These are phyloP conservation scores for Cyprinus carpio DNA, from an alignment of 2,113 vertebrate genomes.

Conservation along the genomic window DNA sequence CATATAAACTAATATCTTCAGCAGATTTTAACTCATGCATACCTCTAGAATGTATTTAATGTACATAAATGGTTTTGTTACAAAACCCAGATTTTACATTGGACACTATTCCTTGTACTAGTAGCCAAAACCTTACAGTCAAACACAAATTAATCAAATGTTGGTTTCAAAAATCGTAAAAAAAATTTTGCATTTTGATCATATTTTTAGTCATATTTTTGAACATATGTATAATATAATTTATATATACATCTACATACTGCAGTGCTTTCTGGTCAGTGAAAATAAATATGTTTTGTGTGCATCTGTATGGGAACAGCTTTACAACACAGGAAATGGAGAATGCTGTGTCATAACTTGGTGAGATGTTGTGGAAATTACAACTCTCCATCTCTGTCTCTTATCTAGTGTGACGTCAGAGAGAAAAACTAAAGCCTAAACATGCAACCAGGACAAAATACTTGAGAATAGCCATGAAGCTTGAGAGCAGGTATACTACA, in stretches of 20 bases:
- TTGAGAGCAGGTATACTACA: not conserved
- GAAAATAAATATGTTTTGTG: not conserved
- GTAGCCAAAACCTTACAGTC: not conserved
- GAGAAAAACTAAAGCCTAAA: not conserved
- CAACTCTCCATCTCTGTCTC: slow-evolving; percentile 70
- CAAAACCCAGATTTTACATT: not conserved
- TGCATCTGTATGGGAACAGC: slow-evolving; percentile 10
- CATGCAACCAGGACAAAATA: not conserved
- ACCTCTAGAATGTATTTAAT: not conserved
- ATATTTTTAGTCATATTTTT: no score
- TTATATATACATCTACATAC: no score
- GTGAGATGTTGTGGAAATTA: slow-evolving; percentile 65
- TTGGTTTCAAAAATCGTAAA: not conserved
- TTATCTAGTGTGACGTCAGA: slow-evolving; percentile 1
- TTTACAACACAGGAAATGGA: slow-evolving; percentile 55
- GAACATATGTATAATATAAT: no score
- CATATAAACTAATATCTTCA: not conserved
- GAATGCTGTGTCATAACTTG: slow-evolving; percentile 53
- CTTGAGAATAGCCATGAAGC: not conserved
- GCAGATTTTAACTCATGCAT: not conserved
- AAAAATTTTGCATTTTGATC: not conserved
- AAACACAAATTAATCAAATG: not conserved
- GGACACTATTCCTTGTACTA: not conserved
- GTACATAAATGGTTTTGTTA: not conserved
- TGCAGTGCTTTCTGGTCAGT: not conserved